Base-by-base conservation (phyloP, 2,888 invertebrate species). In the Lasius platythorax region DNA sequence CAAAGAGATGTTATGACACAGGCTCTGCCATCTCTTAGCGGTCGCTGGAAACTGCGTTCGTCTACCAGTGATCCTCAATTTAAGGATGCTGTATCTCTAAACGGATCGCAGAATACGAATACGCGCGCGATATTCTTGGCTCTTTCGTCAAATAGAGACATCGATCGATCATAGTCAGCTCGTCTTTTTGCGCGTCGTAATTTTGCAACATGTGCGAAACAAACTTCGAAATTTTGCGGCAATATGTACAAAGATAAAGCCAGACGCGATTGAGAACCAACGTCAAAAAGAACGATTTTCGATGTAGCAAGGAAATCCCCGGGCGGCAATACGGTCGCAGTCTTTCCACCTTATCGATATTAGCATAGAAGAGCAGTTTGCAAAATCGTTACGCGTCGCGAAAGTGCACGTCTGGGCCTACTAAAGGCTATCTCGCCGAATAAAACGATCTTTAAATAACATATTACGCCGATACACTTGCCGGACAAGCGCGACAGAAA, bases 341-440 rank as follows among this genome's bases (percentile, higher is more conserved):
- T 88, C 90, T 91, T 90, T 90, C 90, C 86, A 92, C 92, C 92
- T 93, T 93, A 94, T 94, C 93, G 93, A 93, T 94, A 94, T 94
- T 94, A 93, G 94, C 94, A 94, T 94, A 93, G 93, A 93, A 94
- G 91, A 92, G 92, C 94, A 93, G 92, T 94, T 94, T 93, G 93
- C 94, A 93, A 94, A 94, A 94, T 94, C 94, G 94, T 93, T 93
- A 93, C 91, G 91, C 89, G 87, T 87, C 90, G 86, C 88, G 88
- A 90, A 93, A 94, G 91, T 92, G 92, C 91, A 92, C 94, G 90
- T 93, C 88, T 89, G 94, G 94, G 94, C 89, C 87, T 91, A 89
- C 91, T 94, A 93, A 92, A 92, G 90, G 89, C 88, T 93, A 93
- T 92, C 92, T 92, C 92, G 88, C 87, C 91, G 91, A 92, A 92